Evolutionary conservation across 1,140 invertebrate species (phyloP).

Genomic region (Pseudomyrmex cubaensis): DNA sequence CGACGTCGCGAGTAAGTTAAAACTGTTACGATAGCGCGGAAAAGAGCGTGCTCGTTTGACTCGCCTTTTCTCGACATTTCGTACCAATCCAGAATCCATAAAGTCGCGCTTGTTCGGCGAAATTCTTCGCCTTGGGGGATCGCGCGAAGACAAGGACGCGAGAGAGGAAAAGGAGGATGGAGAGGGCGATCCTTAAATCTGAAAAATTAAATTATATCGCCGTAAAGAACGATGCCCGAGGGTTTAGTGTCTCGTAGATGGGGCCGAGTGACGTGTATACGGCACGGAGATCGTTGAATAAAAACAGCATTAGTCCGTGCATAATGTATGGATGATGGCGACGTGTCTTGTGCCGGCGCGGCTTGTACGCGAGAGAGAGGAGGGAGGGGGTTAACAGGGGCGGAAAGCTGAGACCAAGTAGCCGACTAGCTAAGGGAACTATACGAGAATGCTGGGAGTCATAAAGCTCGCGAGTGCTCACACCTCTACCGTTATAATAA

Average conservation of each 20-base stretch:
- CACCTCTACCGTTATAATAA: slow-evolving; percentile 78
- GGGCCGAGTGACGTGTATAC: slow-evolving; percentile 62
- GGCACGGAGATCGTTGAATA: slow-evolving; percentile 78
- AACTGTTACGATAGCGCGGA: background rate
- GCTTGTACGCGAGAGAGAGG: slow-evolving; percentile 36
- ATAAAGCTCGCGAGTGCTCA: slow-evolving; percentile 73
- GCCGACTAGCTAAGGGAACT: slow-evolving; percentile 71
- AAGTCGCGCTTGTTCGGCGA: slow-evolving; percentile 53
- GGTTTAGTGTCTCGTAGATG: slow-evolving; percentile 78
- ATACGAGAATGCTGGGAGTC: slow-evolving; percentile 79
- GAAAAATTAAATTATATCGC: slow-evolving; percentile 85
- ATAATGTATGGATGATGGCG: slow-evolving; percentile 82
- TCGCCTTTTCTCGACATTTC: slow-evolving; percentile 18
- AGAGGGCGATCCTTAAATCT: slow-evolving; percentile 81
- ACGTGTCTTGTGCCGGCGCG: slow-evolving; percentile 64
- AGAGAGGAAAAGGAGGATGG: slow-evolving; percentile 34
- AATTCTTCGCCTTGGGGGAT: slow-evolving; percentile 64
- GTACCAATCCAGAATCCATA: slow-evolving; percentile 66
- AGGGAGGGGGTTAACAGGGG: slow-evolving; percentile 1
- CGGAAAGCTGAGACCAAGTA: slow-evolving; percentile 56
- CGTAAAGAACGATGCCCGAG: slow-evolving; percentile 80
- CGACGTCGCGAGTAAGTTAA: background rate
- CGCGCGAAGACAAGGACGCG: slow-evolving; percentile 70
- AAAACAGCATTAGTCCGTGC: slow-evolving; percentile 84
- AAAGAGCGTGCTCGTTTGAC: background rate